Percentiles rank a stretch among this genome's conserved stretches.
Conservation (phyloP, 1,140 invertebrate species). For the Drosophila malerkotliana region DNA sequence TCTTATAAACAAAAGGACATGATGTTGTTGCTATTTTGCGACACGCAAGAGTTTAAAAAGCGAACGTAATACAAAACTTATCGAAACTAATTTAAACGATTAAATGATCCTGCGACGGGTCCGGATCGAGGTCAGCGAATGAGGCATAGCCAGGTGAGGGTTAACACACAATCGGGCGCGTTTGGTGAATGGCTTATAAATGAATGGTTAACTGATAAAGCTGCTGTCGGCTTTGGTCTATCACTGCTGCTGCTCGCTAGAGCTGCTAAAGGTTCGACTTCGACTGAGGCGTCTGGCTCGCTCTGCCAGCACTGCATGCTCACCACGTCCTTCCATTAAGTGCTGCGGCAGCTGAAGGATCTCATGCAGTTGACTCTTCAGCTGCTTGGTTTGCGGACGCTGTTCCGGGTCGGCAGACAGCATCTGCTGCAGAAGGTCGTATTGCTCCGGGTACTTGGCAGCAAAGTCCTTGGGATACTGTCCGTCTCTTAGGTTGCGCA, state of each 20-base stretch:
- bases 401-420: slow-evolving; percentile 89
- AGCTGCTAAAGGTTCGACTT: slow-evolving; percentile 75
- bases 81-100: slow-evolving; percentile 19
- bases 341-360: slow-evolving; percentile 65
- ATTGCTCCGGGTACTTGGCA: slow-evolving; percentile 87
- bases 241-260: slow-evolving; percentile 47
- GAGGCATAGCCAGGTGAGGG: slow-evolving; percentile 57
- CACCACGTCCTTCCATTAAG: slow-evolving; percentile 59
- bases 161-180: slow-evolving; percentile 23
- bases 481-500: slow-evolving; percentile 87
- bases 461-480: slow-evolving; percentile 90
- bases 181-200: slow-evolving; percentile 33
- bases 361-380: slow-evolving; percentile 83
- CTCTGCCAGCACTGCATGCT: slow-evolving; percentile 60
- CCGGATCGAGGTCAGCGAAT: slow-evolving; percentile 21
- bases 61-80: slow-evolving; percentile 55
- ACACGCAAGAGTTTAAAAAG: slow-evolving; percentile 44
- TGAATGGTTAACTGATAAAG: slow-evolving; percentile 39
- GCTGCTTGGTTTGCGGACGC: slow-evolving; percentile 91
- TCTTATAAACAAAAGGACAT: slow-evolving; percentile 55
- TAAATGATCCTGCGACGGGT: slow-evolving; percentile 40
- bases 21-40: slow-evolving; percentile 45
- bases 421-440: slow-evolving; percentile 90
- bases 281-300: slow-evolving; percentile 68
- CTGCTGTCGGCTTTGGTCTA: slow-evolving; percentile 5